These are phyloP conservation scores for Eriosoma lanigerum DNA, from an alignment of 1,140 invertebrate genomes.

Conservation along the genomic window DNA sequence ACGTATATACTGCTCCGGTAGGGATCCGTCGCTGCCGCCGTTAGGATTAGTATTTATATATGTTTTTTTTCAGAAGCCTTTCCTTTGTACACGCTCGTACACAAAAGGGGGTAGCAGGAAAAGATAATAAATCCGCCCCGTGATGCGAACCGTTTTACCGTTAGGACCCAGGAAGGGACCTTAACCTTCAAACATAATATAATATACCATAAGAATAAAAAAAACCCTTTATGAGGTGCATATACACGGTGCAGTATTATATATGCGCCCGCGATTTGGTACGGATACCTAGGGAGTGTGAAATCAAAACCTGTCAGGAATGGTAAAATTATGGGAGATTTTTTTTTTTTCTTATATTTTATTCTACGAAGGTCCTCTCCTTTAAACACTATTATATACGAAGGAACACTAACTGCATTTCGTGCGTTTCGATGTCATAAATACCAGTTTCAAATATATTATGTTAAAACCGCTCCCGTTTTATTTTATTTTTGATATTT, in stretches of 20 bases:
- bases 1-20: background rate
- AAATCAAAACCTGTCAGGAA: slow-evolving; percentile 44
- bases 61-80: slow-evolving; percentile 49
- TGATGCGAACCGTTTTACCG: slow-evolving; percentile 44
- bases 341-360: background rate
- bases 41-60: slow-evolving; percentile 28
- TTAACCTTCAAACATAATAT: slow-evolving; percentile 39
- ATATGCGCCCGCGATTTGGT: background rate
- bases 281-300: slow-evolving; percentile 44
- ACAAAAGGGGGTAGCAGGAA: slow-evolving; percentile 24
- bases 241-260: background rate
- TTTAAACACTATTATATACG: background rate
- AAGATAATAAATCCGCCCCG: slow-evolving; percentile 39
- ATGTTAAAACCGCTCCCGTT: slow-evolving; percentile 42
- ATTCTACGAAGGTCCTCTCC: background rate
- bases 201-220: slow-evolving; percentile 5
- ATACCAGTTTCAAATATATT: slow-evolving; percentile 45
- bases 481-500: slow-evolving; percentile 25
- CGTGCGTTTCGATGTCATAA: slow-evolving; percentile 23
- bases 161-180: slow-evolving; percentile 28
- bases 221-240: background rate
- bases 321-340: slow-evolving; percentile 47
- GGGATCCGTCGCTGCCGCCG: slow-evolving; percentile 9
- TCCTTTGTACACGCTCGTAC: slow-evolving; percentile 22
- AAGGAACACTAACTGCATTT: slow-evolving; percentile 3